Conservation (phyloP, 2,113 vertebrate species). For the Rattus norvegicus region DNA sequence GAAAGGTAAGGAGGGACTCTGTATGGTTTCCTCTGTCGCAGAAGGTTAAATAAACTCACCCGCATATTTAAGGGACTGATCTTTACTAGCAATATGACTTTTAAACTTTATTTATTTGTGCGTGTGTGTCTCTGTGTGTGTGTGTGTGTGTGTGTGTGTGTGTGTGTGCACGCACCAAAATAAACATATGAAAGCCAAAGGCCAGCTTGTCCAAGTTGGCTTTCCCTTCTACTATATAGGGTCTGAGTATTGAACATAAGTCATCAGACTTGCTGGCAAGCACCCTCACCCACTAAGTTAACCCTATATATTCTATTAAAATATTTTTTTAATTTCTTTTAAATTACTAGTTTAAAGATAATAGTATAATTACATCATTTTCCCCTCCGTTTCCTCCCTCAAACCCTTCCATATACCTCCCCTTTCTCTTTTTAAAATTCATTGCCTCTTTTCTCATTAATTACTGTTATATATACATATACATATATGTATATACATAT, state of each 20-base stretch:
- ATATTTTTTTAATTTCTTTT: not conserved
- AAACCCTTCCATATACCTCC: not conserved
- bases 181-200: not conserved
- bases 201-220: not conserved
- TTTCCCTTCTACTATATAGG: not conserved
- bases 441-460: not conserved
- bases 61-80: not conserved
- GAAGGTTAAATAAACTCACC: not conserved
- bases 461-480: not conserved
- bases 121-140: not conserved
- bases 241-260: not conserved
- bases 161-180: not conserved
- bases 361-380: not conserved
- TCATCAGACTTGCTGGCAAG: not conserved
- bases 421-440: not conserved
- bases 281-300: not conserved
- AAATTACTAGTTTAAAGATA: not conserved
- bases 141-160: not conserved
- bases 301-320: not conserved
- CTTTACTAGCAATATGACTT: not conserved
- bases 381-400: not conserved
- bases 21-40: not conserved
- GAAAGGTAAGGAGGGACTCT: constrained; percentile 82
- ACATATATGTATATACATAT: not conserved
- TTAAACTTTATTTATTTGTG: not conserved